A percentile compares a stretch with the other conserved stretches of the same genome.
These are phyloP conservation scores for Meloe dianella DNA, from an alignment of 2,888 invertebrate species.

Conservation along the genomic window DNA sequence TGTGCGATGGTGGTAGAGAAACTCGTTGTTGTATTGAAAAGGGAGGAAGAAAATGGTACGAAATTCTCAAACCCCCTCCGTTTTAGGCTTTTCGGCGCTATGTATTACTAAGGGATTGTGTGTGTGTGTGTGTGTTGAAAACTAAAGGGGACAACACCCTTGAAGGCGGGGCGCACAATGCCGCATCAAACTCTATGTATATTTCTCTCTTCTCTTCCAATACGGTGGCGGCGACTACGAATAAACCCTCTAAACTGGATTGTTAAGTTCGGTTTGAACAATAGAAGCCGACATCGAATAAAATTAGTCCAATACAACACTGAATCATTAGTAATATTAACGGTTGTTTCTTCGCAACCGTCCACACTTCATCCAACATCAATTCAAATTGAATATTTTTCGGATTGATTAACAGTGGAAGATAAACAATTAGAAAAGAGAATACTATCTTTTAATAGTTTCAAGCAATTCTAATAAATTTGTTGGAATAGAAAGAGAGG, in stretches of 20 bases:
- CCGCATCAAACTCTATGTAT: slow-evolving; percentile 12
- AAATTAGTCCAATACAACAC: slow-evolving; percentile 5
- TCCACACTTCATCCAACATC: neutral
- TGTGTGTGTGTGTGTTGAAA: slow-evolving; percentile 19
- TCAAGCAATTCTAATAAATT: neutral
- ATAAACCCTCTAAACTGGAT: neutral
- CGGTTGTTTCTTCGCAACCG: slow-evolving; percentile 3
- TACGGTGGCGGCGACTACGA: neutral
- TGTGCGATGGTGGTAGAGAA: neutral
- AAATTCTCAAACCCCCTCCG: neutral
- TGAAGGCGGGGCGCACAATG: slow-evolving; percentile 22
- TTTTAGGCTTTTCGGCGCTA: slow-evolving; percentile 16
- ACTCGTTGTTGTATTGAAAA: neutral
- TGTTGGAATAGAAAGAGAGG: neutral
- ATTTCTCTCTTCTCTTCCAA: neutral
- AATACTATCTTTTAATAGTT: neutral
- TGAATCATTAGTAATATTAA: slow-evolving; percentile 1
- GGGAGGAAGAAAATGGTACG: neutral
- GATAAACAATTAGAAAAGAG: no score
- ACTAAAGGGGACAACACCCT: slow-evolving; percentile 12
- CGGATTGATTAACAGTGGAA: no score
- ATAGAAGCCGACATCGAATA: slow-evolving; percentile 9
- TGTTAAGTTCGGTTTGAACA: slow-evolving; percentile 6
- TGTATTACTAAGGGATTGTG: slow-evolving; percentile 21
- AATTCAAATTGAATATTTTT: neutral